Base-by-base conservation (phyloP, 2,888 invertebrate genomes). In the Congeria kusceri region DNA sequence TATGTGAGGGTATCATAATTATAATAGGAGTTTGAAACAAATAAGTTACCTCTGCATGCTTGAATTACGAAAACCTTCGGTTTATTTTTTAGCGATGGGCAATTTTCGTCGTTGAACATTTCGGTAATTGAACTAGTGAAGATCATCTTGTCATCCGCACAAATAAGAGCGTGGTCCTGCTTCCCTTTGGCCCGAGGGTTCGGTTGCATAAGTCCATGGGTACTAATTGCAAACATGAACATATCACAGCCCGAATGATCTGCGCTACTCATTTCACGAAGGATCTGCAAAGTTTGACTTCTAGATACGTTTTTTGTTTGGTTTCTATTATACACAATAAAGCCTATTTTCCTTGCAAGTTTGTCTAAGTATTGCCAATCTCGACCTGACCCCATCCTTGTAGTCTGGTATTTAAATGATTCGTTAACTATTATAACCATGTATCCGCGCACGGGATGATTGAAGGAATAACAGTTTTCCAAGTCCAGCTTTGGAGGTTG, bases 61-160 rank as follows among this genome's bases (percentile, higher is more conserved):
- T 32, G 32, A 32, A 9, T 32, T 32, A 32, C 32, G 32, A 32
- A 4, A 32, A 32, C 9, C 4, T 32, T 32, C 32, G 32, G 32
- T 32, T 32, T 7, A 32, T 32, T 53, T 32, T 32, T 32, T 32
- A 32, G 9, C 32, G 32, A 32, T 7, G 9, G 32, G n/a, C 71
- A 71, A 20, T 71, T 71, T 9, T 53, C 39, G n/a, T 71, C 64
- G 56, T 44, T 71, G 64, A 71, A 71, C 57, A 53, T 71, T 44
- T 71, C 63, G 29, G 64, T 28, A 32, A 71, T 71, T 3, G 58
- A 23, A 28, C 71, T 64, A 2, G 71, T 64, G 29, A 71, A 71
- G 18, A 71, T 57, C 9, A 46, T 27, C 29, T 39, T 15, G 58
- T 71, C 71, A 20, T 71, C 71, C n/a, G 64, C 28, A 28, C 71